Base-by-base conservation (phyloP, 2,888 invertebrate genomes). In the Strigamia transsilvanica region DNA sequence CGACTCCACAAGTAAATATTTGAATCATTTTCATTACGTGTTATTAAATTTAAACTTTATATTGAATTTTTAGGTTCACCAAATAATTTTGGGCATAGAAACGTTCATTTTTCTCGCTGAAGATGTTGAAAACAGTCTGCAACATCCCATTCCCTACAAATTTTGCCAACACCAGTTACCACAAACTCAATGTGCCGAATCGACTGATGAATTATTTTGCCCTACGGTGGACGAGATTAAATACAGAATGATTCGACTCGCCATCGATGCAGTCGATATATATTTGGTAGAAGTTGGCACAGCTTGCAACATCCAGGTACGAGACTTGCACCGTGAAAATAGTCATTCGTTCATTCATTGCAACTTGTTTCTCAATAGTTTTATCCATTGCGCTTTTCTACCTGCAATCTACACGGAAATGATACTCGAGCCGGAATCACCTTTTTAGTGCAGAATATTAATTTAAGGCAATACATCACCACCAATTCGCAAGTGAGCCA, bases 371-470 rank as follows among this genome's bases (percentile, higher is more conserved):
- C 13, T 27, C 21, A 87, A 18, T 85, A 92, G 91, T 90, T 96
- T 85, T 95, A 94, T 23, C 97, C 98, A 1, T 91, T 97, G 46
- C 91, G 97, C 80, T 88, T 97, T 83, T 93, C 97, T 27, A 94
- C 93, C 79, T 98, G 98, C 87, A 98, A 98, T 89, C 90, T 98
- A n/a, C 98, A 98, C 86, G 97, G 97, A 0, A 93, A 94, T 84
- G 94, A 95, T 86, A 96, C 96, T 42, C 94, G 94, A 85, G 93
- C 94, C 2, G 98, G 98, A 0, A 91, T 97, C 38, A 97, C 97
- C 3, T 94, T 94, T 7, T 90, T 98, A 79, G 88, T 98, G 83
- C 94, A 95, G 0, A 92, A 93, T 84, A 91, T 96, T 84, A 88
- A 91, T 83, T 85, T 93, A 80, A 90, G 92, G 38, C 92, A 94